These are phyloP conservation scores for Hipposideros larvatus DNA, from an alignment of 2,797 vertebrate species.

Conservation along the genomic window DNA sequence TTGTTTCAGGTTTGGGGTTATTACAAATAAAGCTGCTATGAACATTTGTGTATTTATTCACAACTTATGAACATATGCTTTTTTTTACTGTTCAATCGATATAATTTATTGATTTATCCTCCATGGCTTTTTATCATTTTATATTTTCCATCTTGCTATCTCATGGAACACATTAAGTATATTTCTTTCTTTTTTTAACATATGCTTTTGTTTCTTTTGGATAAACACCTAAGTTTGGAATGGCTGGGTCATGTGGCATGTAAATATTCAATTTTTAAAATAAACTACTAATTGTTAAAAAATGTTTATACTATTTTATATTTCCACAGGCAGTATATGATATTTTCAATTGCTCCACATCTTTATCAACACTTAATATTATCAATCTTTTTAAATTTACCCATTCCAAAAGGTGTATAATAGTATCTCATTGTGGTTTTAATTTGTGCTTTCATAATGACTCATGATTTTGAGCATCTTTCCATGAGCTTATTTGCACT, in stretches of 20 bases:
- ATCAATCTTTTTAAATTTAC: not conserved
- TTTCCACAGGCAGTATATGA: not conserved
- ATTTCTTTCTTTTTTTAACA: not conserved
- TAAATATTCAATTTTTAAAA: conserved; percentile 19
- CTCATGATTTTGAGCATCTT: not conserved
- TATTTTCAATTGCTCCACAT: not conserved
- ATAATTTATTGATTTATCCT: no score
- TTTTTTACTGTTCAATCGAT: no score
- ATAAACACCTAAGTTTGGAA: conserved; percentile 7
- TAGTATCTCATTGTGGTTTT: not conserved
- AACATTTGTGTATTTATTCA: not conserved
- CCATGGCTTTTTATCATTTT: no score
- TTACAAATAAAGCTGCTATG: conserved; percentile 1
- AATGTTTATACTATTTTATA: not conserved
- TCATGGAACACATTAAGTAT: no score
- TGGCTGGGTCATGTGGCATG: not conserved
- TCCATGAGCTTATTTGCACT: not conserved
- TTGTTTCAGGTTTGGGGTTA: not conserved
- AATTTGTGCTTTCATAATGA: not conserved
- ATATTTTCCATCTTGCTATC: no score
- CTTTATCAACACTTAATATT: not conserved
- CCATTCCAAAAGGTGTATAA: not conserved
- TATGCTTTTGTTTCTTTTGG: not conserved
- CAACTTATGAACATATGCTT: not conserved
- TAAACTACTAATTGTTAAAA: not conserved